These are phyloP conservation scores for Poeciliopsis presidionis DNA, from an alignment of 2,797 vertebrate genomes.

Conservation along the genomic window DNA sequence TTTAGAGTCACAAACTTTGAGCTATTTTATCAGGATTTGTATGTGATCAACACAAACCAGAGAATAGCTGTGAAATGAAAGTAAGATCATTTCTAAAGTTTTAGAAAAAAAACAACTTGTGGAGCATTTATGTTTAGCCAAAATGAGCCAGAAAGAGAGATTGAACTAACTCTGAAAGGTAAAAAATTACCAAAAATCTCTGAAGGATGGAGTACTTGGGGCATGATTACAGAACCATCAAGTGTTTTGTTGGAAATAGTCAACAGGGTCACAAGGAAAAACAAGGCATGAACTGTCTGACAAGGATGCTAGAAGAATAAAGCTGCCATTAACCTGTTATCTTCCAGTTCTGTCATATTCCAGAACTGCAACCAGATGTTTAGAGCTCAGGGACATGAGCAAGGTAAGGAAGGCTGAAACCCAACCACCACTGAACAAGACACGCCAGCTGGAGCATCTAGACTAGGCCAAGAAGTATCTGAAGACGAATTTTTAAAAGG, in stretches of 20 bases:
- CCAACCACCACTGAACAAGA: too few relatives aligned
- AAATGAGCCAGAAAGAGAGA: not conserved
- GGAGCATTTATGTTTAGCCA: not conserved
- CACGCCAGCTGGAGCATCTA: too few relatives aligned
- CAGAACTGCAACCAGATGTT: too few relatives aligned
- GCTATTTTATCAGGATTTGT: not conserved
- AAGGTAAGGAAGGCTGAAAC: too few relatives aligned
- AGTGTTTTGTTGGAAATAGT: not conserved
- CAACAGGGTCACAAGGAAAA: not conserved
- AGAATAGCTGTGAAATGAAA: not conserved
- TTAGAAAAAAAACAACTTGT: not conserved
- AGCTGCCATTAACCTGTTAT: not conserved
- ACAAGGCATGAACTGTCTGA: not conserved
- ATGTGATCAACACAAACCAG: not conserved
- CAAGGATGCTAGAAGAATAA: not conserved
- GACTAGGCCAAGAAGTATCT: too few relatives aligned
- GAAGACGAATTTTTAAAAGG: too few relatives aligned
- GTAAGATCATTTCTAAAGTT: not conserved
- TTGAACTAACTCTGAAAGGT: not conserved
- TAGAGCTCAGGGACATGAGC: too few relatives aligned
- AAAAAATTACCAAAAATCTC: not conserved
- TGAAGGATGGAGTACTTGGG: not conserved
- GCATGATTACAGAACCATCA: not conserved
- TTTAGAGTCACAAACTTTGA: not conserved
- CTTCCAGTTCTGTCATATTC: not conserved